phyloP scores from a whole-genome alignment of 2,888 invertebrate species.

The Caenorhabditis wallacei region DNA sequence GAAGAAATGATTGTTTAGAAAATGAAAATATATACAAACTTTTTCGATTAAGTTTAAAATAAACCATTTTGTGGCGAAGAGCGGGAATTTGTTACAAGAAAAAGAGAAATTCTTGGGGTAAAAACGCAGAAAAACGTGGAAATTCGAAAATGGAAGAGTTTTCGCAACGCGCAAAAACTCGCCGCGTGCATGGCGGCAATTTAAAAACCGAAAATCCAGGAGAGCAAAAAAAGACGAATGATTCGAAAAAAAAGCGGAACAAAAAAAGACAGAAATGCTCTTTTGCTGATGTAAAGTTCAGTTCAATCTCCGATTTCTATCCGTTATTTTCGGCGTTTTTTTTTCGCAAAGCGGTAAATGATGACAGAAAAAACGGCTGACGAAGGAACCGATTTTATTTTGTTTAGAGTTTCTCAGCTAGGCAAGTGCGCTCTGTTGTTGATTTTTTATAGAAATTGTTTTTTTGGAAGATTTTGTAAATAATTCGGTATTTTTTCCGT shows the following conservation, averaged over 20 bases:
- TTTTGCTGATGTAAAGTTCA: slow-evolving; percentile 20
- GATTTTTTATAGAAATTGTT: not conserved
- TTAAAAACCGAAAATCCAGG: not conserved
- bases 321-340: slow-evolving; percentile 15
- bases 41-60: slow-evolving; percentile 46
- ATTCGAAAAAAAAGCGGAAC: not conserved
- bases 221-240: not conserved
- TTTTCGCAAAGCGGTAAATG: not conserved
- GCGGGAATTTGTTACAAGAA: not conserved
- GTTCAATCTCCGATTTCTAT: slow-evolving; percentile 28
- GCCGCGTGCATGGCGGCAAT: not conserved
- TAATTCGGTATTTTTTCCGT: too few relatives aligned
- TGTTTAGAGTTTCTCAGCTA: not conserved
- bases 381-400: not conserved
- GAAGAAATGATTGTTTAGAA: not conserved
- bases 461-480: too few relatives aligned
- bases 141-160: not conserved
- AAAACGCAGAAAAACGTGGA: not conserved
- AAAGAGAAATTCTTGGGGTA: not conserved
- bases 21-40: slow-evolving; percentile 15
- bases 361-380: slow-evolving; percentile 14
- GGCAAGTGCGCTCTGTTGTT: not conserved
- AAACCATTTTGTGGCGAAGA: slow-evolving; percentile 1
- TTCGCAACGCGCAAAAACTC: too few relatives aligned
- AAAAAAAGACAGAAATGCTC: not conserved